phyloP scores from a whole-genome alignment of 2,888 invertebrate species.

The Reticulitermes lucifugus region DNA sequence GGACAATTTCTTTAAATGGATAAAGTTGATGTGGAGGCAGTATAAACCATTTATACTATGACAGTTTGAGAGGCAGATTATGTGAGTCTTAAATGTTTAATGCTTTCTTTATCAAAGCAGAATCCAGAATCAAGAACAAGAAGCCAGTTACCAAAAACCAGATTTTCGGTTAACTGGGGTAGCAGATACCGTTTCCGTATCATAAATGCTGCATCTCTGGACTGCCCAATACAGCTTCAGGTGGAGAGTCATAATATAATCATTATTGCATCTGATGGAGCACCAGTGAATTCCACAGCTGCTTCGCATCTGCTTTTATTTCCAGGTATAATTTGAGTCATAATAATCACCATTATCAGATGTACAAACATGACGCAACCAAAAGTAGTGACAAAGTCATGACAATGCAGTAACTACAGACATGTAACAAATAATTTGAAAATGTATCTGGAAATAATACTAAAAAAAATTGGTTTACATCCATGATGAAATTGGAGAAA shows the following conservation, averaged over 20 bases:
- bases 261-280: slow-evolving; percentile 68
- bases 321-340: not conserved
- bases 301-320: not conserved
- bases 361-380: no score
- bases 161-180: slow-evolving; percentile 66
- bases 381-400: no score
- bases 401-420: no score
- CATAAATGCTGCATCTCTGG: slow-evolving; percentile 70
- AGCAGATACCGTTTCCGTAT: slow-evolving; percentile 75
- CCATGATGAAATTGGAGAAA: no score
- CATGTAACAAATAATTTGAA: no score
- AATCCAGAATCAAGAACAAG: not conserved
- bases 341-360: not conserved
- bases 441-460: no score
- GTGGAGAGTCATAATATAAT: slow-evolving; percentile 67
- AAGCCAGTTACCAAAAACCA: slow-evolving; percentile 38
- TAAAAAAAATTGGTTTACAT: no score
- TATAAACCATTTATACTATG: no score
- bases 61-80: not conserved
- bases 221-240: slow-evolving; percentile 66
- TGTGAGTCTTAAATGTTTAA: not conserved
- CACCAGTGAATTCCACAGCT: slow-evolving; percentile 60
- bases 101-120: not conserved
- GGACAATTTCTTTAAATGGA: no score
- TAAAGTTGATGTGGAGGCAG: no score